Percentiles rank a stretch among this genome's conserved stretches.
These are phyloP conservation scores for Imbricaverruca yamaguchii DNA, from an alignment of 2,888 invertebrate species.

Conservation along the genomic window DNA sequence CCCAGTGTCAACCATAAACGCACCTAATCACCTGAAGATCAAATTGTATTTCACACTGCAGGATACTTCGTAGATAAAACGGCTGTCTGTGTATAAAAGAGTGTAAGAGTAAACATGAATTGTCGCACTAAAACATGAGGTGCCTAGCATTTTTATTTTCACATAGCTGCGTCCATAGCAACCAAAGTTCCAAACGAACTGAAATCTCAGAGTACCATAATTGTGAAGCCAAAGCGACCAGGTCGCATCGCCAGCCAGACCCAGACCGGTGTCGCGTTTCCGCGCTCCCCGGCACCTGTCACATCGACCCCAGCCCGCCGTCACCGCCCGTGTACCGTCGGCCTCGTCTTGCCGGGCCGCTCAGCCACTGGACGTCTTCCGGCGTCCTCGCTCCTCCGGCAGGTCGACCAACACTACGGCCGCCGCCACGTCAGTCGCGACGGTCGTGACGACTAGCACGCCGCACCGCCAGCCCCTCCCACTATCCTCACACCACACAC, in stretches of 20 bases:
- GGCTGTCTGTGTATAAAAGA: constrained; percentile 16
- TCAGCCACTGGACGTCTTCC: neutral
- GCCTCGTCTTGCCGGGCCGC: no score
- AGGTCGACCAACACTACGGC: neutral
- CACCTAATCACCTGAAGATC: constrained; percentile 3
- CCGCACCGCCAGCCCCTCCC: no score
- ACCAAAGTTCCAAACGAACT: constrained; percentile 5
- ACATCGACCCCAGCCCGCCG: no score
- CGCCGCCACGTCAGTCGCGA: no score
- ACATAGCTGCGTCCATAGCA: constrained; percentile 12
- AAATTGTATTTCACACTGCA: constrained; percentile 15
- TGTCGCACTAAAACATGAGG: neutral
- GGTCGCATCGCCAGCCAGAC: no score
- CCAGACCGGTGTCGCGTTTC: neutral
- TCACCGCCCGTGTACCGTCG: no score
- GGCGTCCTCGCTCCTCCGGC: neutral
- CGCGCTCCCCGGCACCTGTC: no score
- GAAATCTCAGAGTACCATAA: neutral
- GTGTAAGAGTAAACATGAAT: neutral
- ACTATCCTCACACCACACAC: no score
- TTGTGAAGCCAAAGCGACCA: neutral
- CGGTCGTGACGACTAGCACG: no score
- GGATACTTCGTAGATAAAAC: constrained; percentile 14
- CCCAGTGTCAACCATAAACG: no score
- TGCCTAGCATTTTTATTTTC: neutral